A percentile compares a stretch with the other conserved stretches of the same genome.
Conservation (phyloP, 1,140 invertebrate genomes). For the Kradibia gibbosae region DNA sequence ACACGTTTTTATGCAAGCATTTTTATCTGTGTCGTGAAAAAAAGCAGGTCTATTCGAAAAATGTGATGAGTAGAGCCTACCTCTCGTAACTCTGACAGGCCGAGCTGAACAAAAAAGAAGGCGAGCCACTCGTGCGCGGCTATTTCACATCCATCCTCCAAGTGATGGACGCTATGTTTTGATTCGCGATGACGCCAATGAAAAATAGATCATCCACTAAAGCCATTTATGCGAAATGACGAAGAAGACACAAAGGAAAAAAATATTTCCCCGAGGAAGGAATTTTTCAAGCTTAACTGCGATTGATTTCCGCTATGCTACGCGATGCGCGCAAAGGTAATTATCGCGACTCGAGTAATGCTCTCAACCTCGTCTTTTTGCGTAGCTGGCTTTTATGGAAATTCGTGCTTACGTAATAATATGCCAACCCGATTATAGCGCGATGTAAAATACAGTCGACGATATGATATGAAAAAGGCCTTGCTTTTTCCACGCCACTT, state of each 20-base stretch:
- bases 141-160: not conserved
- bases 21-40: not conserved
- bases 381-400: not conserved
- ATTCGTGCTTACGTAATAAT: not conserved
- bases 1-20: not conserved
- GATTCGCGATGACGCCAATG: not conserved
- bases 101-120: not conserved
- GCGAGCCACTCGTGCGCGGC: not conserved
- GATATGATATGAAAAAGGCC: not conserved
- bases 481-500: too few species aligned
- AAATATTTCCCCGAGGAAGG: not conserved
- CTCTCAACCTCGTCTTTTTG: not conserved
- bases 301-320: conserved; percentile 22
- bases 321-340: conserved; percentile 8
- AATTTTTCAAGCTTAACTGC: not conserved
- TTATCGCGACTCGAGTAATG: not conserved
- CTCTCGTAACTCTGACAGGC: not conserved
- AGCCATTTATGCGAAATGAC: not conserved
- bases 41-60: not conserved
- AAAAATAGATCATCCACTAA: not conserved
- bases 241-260: not conserved
- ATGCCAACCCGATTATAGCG: not conserved
- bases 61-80: too few species aligned
- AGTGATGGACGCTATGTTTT: not conserved
- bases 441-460: not conserved